These are phyloP conservation scores for Halictus rubicundus DNA, from an alignment of 1,140 invertebrate genomes.

Conservation along the genomic window DNA sequence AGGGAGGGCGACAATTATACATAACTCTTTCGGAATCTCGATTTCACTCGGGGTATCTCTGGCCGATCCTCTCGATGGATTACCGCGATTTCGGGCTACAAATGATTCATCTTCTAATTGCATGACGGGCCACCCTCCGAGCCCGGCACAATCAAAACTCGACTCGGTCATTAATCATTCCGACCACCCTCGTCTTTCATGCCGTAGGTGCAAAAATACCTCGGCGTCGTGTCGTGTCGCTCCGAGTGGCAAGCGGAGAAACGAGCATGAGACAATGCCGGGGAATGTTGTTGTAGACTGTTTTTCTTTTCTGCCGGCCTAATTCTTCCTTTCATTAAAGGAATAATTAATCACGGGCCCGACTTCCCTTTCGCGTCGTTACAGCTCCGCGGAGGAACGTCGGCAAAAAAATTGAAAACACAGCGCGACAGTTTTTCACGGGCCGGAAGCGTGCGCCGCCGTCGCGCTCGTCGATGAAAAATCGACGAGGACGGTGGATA, in stretches of 20 bases:
- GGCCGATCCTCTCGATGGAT: conserved; percentile 64
- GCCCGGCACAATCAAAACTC: conserved; percentile 75
- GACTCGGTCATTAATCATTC: conserved; percentile 73
- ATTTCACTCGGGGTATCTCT: conserved; percentile 43
- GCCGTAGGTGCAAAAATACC: conserved; percentile 58
- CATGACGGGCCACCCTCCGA: conserved; percentile 73
- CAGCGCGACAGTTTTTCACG: conserved; percentile 32
- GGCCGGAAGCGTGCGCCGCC: neutral
- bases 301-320: conserved; percentile 47
- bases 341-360: conserved; percentile 53
- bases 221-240: conserved; percentile 32
- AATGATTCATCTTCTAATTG: conserved; percentile 80
- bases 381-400: neutral
- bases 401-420: neutral
- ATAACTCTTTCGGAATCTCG: conserved; percentile 27
- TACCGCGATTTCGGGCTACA: conserved; percentile 74
- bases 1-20: conserved; percentile 4
- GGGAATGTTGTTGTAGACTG: conserved; percentile 47
- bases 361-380: conserved; percentile 31
- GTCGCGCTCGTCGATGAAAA: too few species aligned
- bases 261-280: conserved; percentile 52
- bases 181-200: conserved; percentile 50
- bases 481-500: too few species aligned
- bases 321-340: conserved; percentile 51
- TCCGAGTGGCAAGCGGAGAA: conserved; percentile 22